phyloP scores from a whole-genome alignment of 2,113 vertebrate species.

The Nycticryphes semicollaris region DNA sequence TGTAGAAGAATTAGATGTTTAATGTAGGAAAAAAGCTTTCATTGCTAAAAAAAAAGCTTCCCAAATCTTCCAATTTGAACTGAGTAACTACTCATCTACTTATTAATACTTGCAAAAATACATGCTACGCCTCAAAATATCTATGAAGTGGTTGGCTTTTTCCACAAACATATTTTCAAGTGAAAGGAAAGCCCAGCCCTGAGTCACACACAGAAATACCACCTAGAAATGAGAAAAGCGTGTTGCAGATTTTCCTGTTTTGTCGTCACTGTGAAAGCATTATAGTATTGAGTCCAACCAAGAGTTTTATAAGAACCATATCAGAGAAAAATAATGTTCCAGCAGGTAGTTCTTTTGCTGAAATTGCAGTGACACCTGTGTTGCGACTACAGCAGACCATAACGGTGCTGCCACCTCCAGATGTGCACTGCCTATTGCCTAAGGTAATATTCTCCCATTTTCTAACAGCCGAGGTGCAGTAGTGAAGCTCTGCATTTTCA shows the following conservation, averaged over 20 bases:
- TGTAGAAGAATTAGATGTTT: neutral
- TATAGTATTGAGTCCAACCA: neutral
- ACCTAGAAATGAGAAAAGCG: neutral
- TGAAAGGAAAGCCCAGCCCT: neutral
- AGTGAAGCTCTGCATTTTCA: neutral
- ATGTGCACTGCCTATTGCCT: neutral
- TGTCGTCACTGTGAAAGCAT: neutral
- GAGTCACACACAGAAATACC: neutral
- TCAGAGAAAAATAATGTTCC: neutral
- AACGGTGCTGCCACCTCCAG: slow-evolving; percentile 54
- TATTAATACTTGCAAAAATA: neutral
- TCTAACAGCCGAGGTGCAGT: rapidly evolving
- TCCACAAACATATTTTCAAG: neutral
- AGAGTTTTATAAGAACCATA: neutral
- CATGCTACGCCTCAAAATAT: neutral
- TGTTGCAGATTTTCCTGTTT: neutral
- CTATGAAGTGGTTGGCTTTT: neutral
- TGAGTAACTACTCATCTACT: neutral
- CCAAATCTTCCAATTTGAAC: neutral
- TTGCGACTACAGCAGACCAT: neutral
- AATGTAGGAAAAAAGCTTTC: neutral
- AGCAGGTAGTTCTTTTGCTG: neutral
- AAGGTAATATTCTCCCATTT: neutral
- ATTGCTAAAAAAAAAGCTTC: neutral
- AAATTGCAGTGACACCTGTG: neutral